Evolutionary conservation across 2,113 vertebrate species (phyloP), one percentile per base, ranked within the genome.

Genomic region (Zosterops pallidus): DNA sequence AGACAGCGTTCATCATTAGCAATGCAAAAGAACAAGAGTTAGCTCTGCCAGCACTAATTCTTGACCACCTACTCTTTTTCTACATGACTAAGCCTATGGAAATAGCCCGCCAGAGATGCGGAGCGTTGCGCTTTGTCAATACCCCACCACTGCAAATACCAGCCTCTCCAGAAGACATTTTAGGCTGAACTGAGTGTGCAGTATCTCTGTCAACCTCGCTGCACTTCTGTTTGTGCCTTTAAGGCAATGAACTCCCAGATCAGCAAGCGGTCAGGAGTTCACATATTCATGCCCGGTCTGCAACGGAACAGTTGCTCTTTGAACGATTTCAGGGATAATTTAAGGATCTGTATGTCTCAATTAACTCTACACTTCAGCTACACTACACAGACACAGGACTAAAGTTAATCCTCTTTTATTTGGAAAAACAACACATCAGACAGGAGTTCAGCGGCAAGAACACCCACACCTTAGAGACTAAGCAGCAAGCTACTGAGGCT

Each of bases 11-110:
- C 94, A 89, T 85, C 88, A 89, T 92, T 88, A 97, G 94, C 86
- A 88, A 92, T 91, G 95, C 93, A 96, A 94, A 96, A 91, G 77
- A 96, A 92, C 78, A 78, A 82, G 68, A 94, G 77, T 82, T 91
- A 86, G 91, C 67, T 90, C 86, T 83, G 85, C 85, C 91, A 94
- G 92, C 77, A 41, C 90, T 95, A 86, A 87, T 95, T 95, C 90
- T 91, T 93, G 94, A 96, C 85, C 82, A 92, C 88, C 91, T 93
- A 95, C 93, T 80, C 94, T 91, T 83, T 96, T 94, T 94, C 90
- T 90, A 94, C 92, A 92, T 96, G 96, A 96, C 93, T 96, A 96
- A 97, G 83, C 72, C 90, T 90, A 79, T 81, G 80, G 94, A 86
- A 95, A 93, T 52, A 84, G 80, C 86, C 72, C 9, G 3, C 2